Conservation (phyloP, 2,888 invertebrate genomes). For the Melanophora roralis region DNA sequence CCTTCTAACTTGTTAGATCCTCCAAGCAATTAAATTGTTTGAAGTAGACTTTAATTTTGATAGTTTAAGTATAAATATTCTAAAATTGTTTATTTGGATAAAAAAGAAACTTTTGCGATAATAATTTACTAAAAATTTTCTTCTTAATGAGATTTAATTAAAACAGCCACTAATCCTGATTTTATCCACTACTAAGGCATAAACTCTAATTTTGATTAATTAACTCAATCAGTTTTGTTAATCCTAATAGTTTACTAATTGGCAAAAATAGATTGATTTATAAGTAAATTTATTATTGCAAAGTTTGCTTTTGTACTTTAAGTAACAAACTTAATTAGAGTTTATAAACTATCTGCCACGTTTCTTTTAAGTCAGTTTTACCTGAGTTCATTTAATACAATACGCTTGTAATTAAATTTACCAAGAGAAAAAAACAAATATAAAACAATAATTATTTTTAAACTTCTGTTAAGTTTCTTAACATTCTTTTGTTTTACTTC, state of each 20-base stretch:
- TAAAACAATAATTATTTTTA: too few relatives aligned
- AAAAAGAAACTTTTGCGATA: too few relatives aligned
- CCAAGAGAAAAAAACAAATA: neutral
- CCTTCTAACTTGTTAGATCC: too few relatives aligned
- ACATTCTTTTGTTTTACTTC: too few relatives aligned
- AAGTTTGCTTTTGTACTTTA: neutral
- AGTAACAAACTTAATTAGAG: neutral
- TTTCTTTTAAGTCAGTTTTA: neutral
- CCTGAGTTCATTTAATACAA: neutral
- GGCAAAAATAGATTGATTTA: neutral
- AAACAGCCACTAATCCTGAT: too few relatives aligned
- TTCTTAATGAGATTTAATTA: too few relatives aligned
- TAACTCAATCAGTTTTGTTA: neutral
- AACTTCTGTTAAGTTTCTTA: too few relatives aligned
- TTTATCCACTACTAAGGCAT: neutral
- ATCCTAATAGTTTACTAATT: neutral
- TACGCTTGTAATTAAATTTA: neutral
- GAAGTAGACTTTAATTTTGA: too few relatives aligned
- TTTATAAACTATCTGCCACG: neutral
- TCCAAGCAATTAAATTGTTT: too few relatives aligned
- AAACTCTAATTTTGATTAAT: neutral
- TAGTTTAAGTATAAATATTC: too few relatives aligned
- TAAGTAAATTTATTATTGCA: neutral
- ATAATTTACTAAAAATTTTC: too few relatives aligned
- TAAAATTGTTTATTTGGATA: too few relatives aligned